Conservation (phyloP, 2,888 invertebrate species). For the Scrobipalpa atriplicella region DNA sequence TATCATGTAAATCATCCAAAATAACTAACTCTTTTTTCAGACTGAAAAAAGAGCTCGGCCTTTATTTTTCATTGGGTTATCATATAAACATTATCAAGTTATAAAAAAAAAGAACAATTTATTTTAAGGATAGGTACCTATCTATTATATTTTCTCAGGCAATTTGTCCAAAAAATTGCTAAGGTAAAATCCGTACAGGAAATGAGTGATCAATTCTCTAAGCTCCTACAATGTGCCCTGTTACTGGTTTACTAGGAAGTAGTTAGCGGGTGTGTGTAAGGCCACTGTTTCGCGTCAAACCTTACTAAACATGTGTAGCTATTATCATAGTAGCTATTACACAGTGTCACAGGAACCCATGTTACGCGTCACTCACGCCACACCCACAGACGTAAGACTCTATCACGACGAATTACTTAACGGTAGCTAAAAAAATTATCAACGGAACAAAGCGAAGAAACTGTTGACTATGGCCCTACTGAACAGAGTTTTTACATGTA, state of each 20-base stretch:
- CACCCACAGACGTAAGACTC: slow-evolving; percentile 15
- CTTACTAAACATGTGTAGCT: slow-evolving; percentile 10
- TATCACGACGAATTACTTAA: neutral
- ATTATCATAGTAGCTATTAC: neutral
- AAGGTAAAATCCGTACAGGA: neutral
- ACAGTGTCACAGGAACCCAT: slow-evolving; percentile 29
- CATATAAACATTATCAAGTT: too few species aligned
- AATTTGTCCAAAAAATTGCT: too few species aligned
- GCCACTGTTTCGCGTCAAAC: slow-evolving; percentile 28
- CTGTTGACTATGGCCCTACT: too few species aligned
- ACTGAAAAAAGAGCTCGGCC: too few species aligned
- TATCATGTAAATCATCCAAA: too few species aligned
- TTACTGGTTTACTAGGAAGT: slow-evolving; percentile 6
- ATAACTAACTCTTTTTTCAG: too few species aligned
- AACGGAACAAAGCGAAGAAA: neutral
- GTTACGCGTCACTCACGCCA: slow-evolving; percentile 35
- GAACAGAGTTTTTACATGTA: too few species aligned
- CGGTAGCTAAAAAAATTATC: too few species aligned
- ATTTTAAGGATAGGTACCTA: too few species aligned
- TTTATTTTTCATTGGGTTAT: too few species aligned
- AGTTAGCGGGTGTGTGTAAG: slow-evolving; percentile 11
- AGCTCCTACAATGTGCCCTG: neutral
- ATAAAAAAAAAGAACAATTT: too few species aligned
- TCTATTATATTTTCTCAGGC: too few species aligned
- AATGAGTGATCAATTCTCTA: neutral